A percentile compares a stretch with the other conserved stretches of the same genome.
Evolutionary conservation across 2,888 invertebrate genomes (phyloP).

Genomic region (Microctonus hyperodae): DNA sequence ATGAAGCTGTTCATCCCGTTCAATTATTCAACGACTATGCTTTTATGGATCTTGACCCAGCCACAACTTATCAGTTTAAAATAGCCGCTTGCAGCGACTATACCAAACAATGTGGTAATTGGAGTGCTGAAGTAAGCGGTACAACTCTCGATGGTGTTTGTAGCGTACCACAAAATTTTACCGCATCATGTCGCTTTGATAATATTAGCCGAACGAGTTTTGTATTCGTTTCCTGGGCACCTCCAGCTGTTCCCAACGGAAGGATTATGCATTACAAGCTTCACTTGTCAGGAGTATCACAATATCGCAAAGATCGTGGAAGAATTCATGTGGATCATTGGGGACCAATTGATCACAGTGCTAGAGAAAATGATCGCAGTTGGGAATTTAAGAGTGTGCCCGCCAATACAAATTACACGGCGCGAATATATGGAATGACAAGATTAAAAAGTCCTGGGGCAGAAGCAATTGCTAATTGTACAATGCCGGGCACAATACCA

Average conservation of each 20-base stretch:
- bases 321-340: constrained; percentile 64
- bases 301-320: constrained; percentile 65
- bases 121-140: constrained; percentile 80
- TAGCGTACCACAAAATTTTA: constrained; percentile 75
- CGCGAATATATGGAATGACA: constrained; percentile 71
- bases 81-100: constrained; percentile 83
- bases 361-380: constrained; percentile 64
- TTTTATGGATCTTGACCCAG: constrained; percentile 79
- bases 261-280: constrained; percentile 80
- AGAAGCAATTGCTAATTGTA: constrained; percentile 70
- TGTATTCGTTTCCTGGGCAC: constrained; percentile 77
- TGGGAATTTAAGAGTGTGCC: constrained; percentile 74
- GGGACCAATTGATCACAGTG: constrained; percentile 69
- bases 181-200: constrained; percentile 72
- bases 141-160: constrained; percentile 85
- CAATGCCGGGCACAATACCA: constrained; percentile 76
- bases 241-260: constrained; percentile 78
- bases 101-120: constrained; percentile 77
- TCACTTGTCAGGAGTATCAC: constrained; percentile 66
- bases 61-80: constrained; percentile 82
- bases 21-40: constrained; percentile 76
- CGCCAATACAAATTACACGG: constrained; percentile 85
- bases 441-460: constrained; percentile 78
- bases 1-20: constrained; percentile 71
- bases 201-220: constrained; percentile 69